These are phyloP conservation scores for Ciconia boyciana DNA, from an alignment of 2,113 vertebrate genomes.

Conservation along the genomic window DNA sequence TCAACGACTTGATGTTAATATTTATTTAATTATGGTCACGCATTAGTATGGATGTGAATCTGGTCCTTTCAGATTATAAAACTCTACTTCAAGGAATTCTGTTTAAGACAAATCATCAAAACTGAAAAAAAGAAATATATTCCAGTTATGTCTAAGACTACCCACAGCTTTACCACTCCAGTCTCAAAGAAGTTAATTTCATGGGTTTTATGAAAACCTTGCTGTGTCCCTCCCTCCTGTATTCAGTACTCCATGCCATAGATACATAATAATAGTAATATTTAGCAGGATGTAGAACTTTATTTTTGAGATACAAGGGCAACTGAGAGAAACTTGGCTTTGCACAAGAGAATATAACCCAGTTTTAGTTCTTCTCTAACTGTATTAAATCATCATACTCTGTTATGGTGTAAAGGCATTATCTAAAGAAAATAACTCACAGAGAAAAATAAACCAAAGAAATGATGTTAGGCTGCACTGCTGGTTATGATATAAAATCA, in stretches of 20 bases:
- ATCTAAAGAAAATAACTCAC: background rate
- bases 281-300: background rate
- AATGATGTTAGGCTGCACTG: background rate
- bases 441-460: background rate
- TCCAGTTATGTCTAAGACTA: background rate
- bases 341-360: background rate
- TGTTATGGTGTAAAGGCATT: background rate
- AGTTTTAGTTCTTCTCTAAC: constrained; percentile 1
- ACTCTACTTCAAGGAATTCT: background rate
- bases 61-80: background rate
- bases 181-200: background rate
- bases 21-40: background rate
- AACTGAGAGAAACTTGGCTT: background rate
- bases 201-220: background rate
- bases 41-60: background rate
- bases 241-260: background rate
- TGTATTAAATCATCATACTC: background rate
- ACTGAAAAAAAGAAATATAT: background rate
- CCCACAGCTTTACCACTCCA: background rate
- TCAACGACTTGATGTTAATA: background rate
- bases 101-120: background rate
- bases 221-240: background rate
- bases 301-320: background rate
- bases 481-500: background rate
- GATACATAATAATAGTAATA: background rate